Evolutionary conservation across 2,113 vertebrate species (phyloP), one percentile per base, ranked within the genome.

Genomic region (Solea senegalensis): DNA sequence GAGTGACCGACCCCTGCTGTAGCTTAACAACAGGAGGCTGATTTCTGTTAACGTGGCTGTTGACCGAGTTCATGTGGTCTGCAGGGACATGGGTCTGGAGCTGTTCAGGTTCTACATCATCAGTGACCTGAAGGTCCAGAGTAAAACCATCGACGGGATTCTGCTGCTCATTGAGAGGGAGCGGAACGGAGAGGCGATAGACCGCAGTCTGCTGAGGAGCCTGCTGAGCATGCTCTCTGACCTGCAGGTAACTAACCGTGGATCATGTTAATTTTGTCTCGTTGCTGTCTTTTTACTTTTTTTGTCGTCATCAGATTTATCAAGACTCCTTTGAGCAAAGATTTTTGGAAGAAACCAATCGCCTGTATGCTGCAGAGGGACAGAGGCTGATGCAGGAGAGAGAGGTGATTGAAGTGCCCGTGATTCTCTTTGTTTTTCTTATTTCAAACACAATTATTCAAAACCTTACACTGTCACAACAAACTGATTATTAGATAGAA

Each of bases 71-170:
- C 11, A 27, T 72, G 7, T 85, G 70, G 12, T 83, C 79, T 83
- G 21, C 81, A 99, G 98, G 98, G 98, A 99, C 85, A 99, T 99
- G 98, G 98, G 97, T 52, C 91, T 99, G 88, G 98, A 99, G 84
- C 93, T 99, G 83, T 99, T 99, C 91, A 95, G 98, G 91, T 97
- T 95, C 92, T 98, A 99, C 86, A 98, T 99, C 90, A 98, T 99
- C 90, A 99, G 97, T 54, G 97, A 99, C 86, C 94, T 96, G 83
- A 98, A 98, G 86, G 98, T 99, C 81, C 97, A 99, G 89, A 98
- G 95, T 86, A 99, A 99, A 94, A 99, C 97, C 63, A 98, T 99
- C 50, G 96, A 98, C 79, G 98, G 98, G 63, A 98, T 99, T 82
- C 95, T 99, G 88, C 94, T 98, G 59, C 93, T 99, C 80, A 96